phyloP scores from a whole-genome alignment of 2,797 vertebrate genomes.

The Hyperoplus lanceolatus region DNA sequence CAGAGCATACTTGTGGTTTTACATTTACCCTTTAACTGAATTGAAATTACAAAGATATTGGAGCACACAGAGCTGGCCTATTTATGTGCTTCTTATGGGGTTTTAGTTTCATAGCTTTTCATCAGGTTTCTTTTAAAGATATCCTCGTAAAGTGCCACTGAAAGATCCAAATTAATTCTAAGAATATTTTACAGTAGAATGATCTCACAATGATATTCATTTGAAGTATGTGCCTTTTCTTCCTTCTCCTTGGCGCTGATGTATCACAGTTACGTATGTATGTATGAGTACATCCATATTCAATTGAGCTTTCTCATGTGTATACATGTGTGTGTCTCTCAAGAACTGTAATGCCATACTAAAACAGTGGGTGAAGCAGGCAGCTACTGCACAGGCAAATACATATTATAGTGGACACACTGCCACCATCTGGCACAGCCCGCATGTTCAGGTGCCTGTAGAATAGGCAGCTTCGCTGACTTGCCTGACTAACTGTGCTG shows the following conservation, averaged over 20 bases:
- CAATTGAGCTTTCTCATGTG: not conserved
- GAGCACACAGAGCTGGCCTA: not conserved
- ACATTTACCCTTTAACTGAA: not conserved
- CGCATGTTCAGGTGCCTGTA: constrained; percentile 21
- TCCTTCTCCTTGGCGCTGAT: not conserved
- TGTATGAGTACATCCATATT: not conserved
- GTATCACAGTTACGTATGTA: not conserved
- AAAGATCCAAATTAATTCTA: not conserved
- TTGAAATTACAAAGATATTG: not conserved
- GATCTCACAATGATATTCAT: not conserved
- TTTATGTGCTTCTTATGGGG: not conserved
- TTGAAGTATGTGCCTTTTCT: not conserved
- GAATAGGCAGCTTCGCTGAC: not conserved
- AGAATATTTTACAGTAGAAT: not conserved
- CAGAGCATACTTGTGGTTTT: not conserved
- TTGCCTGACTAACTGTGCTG: constrained; percentile 6
- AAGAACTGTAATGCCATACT: not conserved
- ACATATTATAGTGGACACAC: constrained; percentile 60
- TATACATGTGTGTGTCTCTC: not conserved
- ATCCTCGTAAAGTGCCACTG: not conserved
- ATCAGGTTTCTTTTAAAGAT: not conserved
- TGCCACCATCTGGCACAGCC: constrained; percentile 74
- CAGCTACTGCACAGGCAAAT: constrained; percentile 9
- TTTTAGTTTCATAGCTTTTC: not conserved
- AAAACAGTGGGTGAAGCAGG: constrained; percentile 16